A percentile compares a stretch with the other conserved stretches of the same genome.
Conservation (phyloP, 2,888 invertebrate species). For the Stenodema calcarata region DNA sequence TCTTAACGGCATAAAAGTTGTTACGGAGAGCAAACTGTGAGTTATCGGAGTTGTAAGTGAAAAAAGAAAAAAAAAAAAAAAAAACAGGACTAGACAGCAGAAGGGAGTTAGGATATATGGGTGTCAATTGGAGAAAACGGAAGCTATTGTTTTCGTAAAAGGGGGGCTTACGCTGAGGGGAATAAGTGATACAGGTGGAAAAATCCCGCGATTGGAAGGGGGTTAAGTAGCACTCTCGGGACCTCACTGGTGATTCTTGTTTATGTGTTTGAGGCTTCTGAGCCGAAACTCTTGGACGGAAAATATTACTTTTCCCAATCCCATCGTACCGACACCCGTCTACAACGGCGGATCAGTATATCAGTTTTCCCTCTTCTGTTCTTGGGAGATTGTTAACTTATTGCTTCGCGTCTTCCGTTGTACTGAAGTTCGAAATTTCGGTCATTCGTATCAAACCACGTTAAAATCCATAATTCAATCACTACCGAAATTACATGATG, state of each 20-base stretch:
- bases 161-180: background rate
- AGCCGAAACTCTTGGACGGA: background rate
- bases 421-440: background rate
- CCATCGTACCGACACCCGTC: background rate
- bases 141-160: constrained; percentile 33
- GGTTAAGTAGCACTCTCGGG: constrained; percentile 11
- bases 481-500: too few species aligned
- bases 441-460: too few species aligned
- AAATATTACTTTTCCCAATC: constrained; percentile 12
- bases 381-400: background rate
- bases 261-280: constrained; percentile 19
- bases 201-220: background rate
- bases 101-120: background rate
- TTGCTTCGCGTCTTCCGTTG: background rate
- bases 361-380: background rate
- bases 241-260: constrained; percentile 11
- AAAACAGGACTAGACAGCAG: too few species aligned
- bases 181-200: constrained; percentile 36
- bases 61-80: background rate
- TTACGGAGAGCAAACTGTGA: background rate
- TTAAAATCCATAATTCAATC: too few species aligned
- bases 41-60: constrained; percentile 5
- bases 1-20: constrained; percentile 12
- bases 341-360: background rate
- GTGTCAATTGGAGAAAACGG: constrained; percentile 26